Evolutionary conservation across 2,113 vertebrate genomes (phyloP).

Genomic region (Myotis brandtii): DNA sequence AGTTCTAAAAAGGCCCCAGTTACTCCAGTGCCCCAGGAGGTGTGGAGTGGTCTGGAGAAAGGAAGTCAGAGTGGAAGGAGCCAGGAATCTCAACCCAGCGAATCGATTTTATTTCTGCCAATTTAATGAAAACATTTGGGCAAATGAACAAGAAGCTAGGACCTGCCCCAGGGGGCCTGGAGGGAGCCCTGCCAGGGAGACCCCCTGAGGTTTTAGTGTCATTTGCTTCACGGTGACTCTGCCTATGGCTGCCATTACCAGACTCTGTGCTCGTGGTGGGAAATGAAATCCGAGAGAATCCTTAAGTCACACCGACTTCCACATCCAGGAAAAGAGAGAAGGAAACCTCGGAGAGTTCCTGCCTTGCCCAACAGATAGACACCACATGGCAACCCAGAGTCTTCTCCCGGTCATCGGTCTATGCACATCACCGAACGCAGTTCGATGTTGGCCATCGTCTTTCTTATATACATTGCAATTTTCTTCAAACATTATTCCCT

Average conservation of each 20-base stretch:
- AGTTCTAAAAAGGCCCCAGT: neutral
- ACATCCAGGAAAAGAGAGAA: neutral
- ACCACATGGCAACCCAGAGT: neutral
- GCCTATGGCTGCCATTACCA: neutral
- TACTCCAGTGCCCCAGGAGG: neutral
- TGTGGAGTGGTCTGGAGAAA: neutral
- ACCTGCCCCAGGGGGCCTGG: neutral
- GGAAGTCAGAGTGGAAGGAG: neutral
- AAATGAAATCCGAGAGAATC: neutral
- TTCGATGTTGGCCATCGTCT: neutral
- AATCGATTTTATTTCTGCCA: neutral
- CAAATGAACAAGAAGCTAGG: neutral
- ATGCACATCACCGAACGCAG: neutral
- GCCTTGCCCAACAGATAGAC: neutral
- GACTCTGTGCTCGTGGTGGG: neutral
- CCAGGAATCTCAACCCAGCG: rapidly evolving
- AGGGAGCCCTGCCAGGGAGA: neutral
- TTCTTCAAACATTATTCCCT: neutral
- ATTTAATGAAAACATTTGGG: neutral
- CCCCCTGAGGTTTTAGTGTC: neutral
- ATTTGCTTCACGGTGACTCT: neutral
- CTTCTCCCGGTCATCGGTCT: neutral
- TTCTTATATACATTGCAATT: neutral
- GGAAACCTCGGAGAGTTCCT: neutral
- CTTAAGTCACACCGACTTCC: neutral